Conservation (phyloP, 1,140 invertebrate genomes). For the Drosophila sucinea region DNA sequence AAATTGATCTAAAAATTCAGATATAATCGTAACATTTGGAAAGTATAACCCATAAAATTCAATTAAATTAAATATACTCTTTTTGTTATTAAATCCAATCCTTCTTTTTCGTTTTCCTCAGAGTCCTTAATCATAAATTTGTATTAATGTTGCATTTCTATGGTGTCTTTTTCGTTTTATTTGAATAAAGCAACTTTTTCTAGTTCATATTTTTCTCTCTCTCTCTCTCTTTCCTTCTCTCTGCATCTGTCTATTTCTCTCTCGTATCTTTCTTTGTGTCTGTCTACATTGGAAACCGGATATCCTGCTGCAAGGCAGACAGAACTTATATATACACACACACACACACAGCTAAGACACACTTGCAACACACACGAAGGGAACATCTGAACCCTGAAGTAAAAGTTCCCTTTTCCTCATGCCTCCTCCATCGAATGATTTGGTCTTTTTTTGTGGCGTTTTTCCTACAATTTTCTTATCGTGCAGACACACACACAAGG, state of each 20-base stretch:
- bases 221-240: not conserved
- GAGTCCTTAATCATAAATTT: not conserved
- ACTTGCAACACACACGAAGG: conserved; percentile 37
- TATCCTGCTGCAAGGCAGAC: conserved; percentile 75
- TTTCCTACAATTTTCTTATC: conserved; percentile 53
- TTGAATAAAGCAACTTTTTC: not conserved
- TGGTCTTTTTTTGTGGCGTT: conserved; percentile 7
- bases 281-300: conserved; percentile 70
- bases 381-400: conserved; percentile 35
- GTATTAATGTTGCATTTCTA: conserved; percentile 1
- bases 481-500: conserved; percentile 50
- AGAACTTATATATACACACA: conserved; percentile 23
- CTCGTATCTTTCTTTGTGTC: conserved; percentile 30
- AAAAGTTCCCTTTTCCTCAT: conserved; percentile 3
- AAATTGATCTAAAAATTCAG: too few species aligned
- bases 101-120: too few species aligned
- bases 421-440: conserved; percentile 18
- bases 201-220: too few species aligned
- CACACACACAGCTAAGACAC: not conserved
- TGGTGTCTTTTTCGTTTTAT: not conserved
- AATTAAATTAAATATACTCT: too few species aligned
- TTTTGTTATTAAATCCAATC: too few species aligned
- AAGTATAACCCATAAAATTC: too few species aligned
- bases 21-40: too few species aligned
- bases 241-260: not conserved